phyloP scores from a whole-genome alignment of 1,140 invertebrate genomes.

The Adoxophyes honmai region DNA sequence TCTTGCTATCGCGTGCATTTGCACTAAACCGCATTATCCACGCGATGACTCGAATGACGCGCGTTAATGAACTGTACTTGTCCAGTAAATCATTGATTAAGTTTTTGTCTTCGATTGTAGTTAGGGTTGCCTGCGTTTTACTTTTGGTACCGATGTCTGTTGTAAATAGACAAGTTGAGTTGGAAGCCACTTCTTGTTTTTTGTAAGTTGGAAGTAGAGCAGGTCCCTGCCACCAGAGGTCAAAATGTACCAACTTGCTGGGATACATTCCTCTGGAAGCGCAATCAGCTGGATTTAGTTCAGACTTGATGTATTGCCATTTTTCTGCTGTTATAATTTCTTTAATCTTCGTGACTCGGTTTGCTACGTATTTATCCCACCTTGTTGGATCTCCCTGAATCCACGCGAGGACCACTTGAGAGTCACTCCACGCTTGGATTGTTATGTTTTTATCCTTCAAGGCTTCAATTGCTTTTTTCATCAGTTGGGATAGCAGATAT shows the following conservation, averaged over 20 bases:
- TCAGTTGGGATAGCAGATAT: too few species aligned
- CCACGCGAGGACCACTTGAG: too few species aligned
- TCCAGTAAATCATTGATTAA: conserved; percentile 12
- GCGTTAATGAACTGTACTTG: conserved; percentile 22
- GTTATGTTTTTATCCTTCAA: too few species aligned
- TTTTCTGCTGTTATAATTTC: conserved; percentile 16
- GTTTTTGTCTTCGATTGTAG: neutral
- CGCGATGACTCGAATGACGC: conserved; percentile 18
- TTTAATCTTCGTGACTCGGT: conserved; percentile 48
- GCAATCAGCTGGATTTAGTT: conserved; percentile 37
- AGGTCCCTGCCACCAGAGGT: conserved; percentile 31
- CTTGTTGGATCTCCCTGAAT: too few species aligned
- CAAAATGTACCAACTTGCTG: conserved; percentile 18
- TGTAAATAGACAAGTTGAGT: neutral
- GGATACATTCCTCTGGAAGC: conserved; percentile 25
- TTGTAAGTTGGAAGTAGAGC: conserved; percentile 14
- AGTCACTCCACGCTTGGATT: too few species aligned
- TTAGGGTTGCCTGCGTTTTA: neutral
- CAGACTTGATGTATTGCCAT: conserved; percentile 35
- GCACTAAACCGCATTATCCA: conserved; percentile 20
- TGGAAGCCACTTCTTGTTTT: conserved; percentile 2
- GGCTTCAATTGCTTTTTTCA: too few species aligned
- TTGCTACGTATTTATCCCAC: too few species aligned
- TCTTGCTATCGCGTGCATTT: conserved; percentile 14
- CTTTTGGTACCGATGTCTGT: neutral